A percentile compares a stretch with the other conserved stretches of the same genome.
Evolutionary conservation across 2,113 vertebrate species (phyloP).

Genomic region (Dermatemys mawii): DNA sequence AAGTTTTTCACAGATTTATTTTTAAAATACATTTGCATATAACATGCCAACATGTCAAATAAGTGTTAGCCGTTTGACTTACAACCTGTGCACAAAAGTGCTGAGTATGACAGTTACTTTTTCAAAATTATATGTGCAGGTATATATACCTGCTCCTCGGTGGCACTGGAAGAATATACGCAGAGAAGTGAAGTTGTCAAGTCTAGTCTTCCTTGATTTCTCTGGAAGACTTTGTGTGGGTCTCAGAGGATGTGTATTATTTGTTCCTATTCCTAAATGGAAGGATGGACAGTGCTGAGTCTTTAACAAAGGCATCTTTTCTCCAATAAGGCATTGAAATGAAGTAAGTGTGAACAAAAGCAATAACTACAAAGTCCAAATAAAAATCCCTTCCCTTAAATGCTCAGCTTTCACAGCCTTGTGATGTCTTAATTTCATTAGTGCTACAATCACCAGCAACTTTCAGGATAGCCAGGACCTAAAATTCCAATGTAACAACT

Average conservation of each 20-base stretch:
- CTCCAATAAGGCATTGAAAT: neutral
- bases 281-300: neutral
- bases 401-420: neutral
- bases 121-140: neutral
- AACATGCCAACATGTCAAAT: constrained; percentile 31
- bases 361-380: neutral
- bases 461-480: neutral
- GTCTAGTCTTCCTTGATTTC: neutral
- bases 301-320: neutral
- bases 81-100: neutral
- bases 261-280: neutral
- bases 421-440: neutral
- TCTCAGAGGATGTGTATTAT: neutral
- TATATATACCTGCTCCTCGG: neutral
- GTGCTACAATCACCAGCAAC: neutral
- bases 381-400: neutral
- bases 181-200: neutral
- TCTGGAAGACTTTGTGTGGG: neutral
- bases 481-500: neutral
- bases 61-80: neutral
- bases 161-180: neutral
- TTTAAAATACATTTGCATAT: constrained; percentile 55
- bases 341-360: neutral
- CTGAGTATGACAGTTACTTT: constrained; percentile 16
- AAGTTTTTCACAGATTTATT: constrained; percentile 62